These are phyloP conservation scores for Lepus americanus DNA, from an alignment of 2,113 vertebrate genomes.

Conservation along the genomic window DNA sequence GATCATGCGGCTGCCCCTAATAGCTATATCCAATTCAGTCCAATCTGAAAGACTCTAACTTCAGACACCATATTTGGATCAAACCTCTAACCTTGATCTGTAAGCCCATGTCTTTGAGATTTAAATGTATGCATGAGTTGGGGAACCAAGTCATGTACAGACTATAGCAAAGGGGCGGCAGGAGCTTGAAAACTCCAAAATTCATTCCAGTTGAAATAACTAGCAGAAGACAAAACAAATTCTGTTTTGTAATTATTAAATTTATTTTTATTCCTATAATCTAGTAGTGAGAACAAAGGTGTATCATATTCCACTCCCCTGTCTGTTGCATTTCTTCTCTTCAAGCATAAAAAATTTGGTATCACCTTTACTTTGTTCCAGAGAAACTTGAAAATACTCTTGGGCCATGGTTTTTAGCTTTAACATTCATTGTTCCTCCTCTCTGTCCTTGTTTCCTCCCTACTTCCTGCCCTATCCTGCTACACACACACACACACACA, in stretches of 20 bases:
- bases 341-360: not conserved
- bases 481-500: no score
- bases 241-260: not conserved
- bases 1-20: no score
- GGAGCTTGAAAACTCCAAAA: not conserved
- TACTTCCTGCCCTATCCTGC: no score
- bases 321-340: not conserved
- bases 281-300: not conserved
- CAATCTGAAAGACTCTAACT: no score
- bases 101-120: no score
- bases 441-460: no score
- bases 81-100: no score
- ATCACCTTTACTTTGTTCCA: not conserved
- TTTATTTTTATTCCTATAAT: not conserved
- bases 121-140: no score
- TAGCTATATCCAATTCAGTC: no score
- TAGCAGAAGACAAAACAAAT: not conserved
- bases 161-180: not conserved
- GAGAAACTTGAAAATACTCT: not conserved
- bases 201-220: conserved; percentile 26
- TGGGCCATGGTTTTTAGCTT: not conserved
- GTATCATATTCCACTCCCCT: not conserved
- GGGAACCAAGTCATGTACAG: no score
- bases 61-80: no score
- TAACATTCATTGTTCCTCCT: not conserved